These are phyloP conservation scores for Brotula barbata DNA, from an alignment of 2,797 vertebrate genomes.

Conservation along the genomic window DNA sequence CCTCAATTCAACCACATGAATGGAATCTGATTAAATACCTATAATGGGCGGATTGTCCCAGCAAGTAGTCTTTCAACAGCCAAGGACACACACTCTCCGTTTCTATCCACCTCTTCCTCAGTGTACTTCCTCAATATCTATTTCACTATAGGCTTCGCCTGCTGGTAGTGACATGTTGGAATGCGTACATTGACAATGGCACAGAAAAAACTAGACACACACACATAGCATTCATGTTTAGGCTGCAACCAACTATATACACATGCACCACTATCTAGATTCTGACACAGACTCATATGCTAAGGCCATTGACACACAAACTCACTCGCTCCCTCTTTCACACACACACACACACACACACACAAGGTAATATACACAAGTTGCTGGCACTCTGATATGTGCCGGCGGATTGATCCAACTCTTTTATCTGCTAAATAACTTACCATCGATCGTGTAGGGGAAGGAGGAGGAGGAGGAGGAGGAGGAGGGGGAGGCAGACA, in stretches of 20 bases:
- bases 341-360: conserved; percentile 33
- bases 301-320: conserved; percentile 42
- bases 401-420: conserved; percentile 75
- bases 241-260: conserved; percentile 20
- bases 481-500: conserved; percentile 42
- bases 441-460: conserved; percentile 74
- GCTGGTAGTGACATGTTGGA: conserved; percentile 37
- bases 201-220: conserved; percentile 16
- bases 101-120: background rate
- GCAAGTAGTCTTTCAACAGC: conserved; percentile 47
- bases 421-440: conserved; percentile 83
- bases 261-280: conserved; percentile 41
- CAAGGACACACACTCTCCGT: conserved; percentile 50
- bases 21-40: conserved; percentile 64
- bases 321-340: conserved; percentile 24
- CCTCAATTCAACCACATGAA: conserved; percentile 46
- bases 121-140: conserved; percentile 25
- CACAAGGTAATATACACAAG: conserved; percentile 67
- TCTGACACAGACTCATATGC: conserved; percentile 32
- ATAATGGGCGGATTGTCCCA: conserved; percentile 52
- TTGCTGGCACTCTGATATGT: conserved; percentile 73
- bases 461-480: conserved; percentile 33
- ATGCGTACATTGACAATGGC: background rate
- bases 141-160: conserved; percentile 38
- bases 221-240: conserved; percentile 6